phyloP scores from a whole-genome alignment of 2,888 invertebrate species.

The Apantesis nais region DNA sequence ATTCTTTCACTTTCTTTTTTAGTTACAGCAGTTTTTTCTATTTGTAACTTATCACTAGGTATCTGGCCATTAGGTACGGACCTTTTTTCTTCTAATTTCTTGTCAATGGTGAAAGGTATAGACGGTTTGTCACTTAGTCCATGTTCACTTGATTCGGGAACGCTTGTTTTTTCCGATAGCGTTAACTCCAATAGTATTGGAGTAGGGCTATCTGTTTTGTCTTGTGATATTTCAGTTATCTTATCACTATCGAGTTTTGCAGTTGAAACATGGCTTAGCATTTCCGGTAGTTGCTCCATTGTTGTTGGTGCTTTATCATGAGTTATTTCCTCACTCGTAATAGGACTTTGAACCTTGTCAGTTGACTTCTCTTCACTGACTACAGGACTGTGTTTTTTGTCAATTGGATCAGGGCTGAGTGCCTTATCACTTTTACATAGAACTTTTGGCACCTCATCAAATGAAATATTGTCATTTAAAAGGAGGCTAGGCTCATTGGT shows the following conservation, averaged over 20 bases:
- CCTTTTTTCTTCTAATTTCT: constrained; percentile 10
- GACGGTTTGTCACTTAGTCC: constrained; percentile 10
- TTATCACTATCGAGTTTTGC: constrained; percentile 16
- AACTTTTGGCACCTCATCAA: not conserved
- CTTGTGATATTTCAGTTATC: constrained; percentile 11
- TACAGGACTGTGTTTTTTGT: too few species aligned
- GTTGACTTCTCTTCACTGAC: too few species aligned
- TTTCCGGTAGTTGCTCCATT: constrained; percentile 1
- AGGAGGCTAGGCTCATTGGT: not conserved
- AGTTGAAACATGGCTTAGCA: not conserved
- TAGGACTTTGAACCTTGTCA: too few species aligned
- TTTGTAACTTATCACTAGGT: constrained; percentile 6
- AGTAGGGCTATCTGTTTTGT: not conserved
- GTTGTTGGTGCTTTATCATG: not conserved
- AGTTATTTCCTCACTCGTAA: constrained; percentile 1
- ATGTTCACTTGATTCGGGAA: not conserved
- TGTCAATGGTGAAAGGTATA: not conserved
- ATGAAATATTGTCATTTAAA: not conserved
- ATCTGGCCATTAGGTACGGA: not conserved
- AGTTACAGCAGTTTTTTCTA: constrained; percentile 21
- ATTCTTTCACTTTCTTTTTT: constrained; percentile 51
- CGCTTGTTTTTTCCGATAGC: not conserved
- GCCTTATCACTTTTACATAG: constrained; percentile 17
- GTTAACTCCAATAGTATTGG: not conserved
- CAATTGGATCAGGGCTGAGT: not conserved